Percentiles rank a stretch among this genome's conserved stretches.
phyloP scores from a whole-genome alignment of 2,113 vertebrate species.

The Halcyon malimbica region DNA sequence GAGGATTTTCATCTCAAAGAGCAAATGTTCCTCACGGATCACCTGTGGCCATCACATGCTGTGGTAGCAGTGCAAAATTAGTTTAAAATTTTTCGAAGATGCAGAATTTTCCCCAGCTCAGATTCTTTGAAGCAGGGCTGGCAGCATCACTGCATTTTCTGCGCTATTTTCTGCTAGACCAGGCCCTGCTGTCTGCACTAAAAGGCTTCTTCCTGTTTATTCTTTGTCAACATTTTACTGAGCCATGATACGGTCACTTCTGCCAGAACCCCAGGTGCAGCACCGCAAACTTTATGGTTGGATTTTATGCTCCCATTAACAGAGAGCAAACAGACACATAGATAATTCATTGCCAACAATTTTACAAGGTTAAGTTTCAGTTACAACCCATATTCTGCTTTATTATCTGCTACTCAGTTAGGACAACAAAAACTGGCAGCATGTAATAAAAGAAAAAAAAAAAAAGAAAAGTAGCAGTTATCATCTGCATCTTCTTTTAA shows the following conservation, averaged over 20 bases:
- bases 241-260: neutral
- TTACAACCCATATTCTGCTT: conserved; percentile 59
- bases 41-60: neutral
- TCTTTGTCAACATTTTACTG: neutral
- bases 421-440: neutral
- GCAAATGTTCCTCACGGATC: neutral
- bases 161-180: neutral
- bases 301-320: conserved; percentile 66
- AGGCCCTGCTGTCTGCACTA: neutral
- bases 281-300: conserved; percentile 50
- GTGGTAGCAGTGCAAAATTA: neutral
- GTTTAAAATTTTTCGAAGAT: neutral
- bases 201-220: neutral
- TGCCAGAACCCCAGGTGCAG: conserved; percentile 52
- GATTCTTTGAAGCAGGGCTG: neutral
- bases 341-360: conserved; percentile 63
- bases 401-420: conserved; percentile 31
- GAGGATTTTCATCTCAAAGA: neutral
- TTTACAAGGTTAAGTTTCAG: conserved; percentile 74
- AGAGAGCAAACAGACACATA: conserved; percentile 73
- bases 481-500: neutral
- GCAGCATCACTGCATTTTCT: neutral
- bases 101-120: neutral
- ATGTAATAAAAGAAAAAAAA: neutral
- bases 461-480: conserved; percentile 25